These are phyloP conservation scores for honey bee (Apis mellifera) DNA, from an alignment of 1,140 invertebrate species.

Conservation along the genomic window DNA sequence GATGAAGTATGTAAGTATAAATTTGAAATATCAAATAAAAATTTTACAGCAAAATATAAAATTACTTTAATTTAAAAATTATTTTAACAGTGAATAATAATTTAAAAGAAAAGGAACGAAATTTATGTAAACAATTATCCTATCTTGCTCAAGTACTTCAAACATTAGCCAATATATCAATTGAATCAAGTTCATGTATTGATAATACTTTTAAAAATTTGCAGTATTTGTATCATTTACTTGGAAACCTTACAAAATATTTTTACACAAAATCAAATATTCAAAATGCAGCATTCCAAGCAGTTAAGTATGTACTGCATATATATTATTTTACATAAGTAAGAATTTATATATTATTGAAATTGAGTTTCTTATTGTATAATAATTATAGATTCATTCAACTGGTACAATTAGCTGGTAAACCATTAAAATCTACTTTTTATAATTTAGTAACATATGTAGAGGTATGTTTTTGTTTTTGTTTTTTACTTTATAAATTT, in stretches of 20 bases:
- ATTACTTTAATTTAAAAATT: too few relatives aligned
- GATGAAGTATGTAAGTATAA: constrained; percentile 36
- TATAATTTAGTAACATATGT: constrained; percentile 82
- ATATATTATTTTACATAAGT: not conserved
- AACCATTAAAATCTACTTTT: constrained; percentile 81
- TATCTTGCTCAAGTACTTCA: constrained; percentile 76
- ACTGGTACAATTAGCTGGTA: constrained; percentile 83
- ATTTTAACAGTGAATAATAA: constrained; percentile 70
- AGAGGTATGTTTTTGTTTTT: constrained; percentile 78
- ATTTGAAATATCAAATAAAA: not conserved
- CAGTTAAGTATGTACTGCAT: constrained; percentile 73
- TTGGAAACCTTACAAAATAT: constrained; percentile 81
- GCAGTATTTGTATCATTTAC: constrained; percentile 76
- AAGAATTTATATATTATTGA: not conserved
- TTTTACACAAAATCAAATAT: constrained; percentile 76
- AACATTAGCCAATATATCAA: constrained; percentile 71
- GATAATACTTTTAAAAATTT: constrained; percentile 80
- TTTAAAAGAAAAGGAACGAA: constrained; percentile 78
- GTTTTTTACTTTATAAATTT: not conserved
- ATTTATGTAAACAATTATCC: constrained; percentile 79
- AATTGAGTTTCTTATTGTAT: constrained; percentile 4
- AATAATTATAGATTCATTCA: constrained; percentile 80
- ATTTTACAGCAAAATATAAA: too few relatives aligned
- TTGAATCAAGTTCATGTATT: constrained; percentile 72
- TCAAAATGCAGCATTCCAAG: constrained; percentile 79